These are phyloP conservation scores for Antitype chi DNA, from an alignment of 2,888 invertebrate genomes.

Conservation along the genomic window DNA sequence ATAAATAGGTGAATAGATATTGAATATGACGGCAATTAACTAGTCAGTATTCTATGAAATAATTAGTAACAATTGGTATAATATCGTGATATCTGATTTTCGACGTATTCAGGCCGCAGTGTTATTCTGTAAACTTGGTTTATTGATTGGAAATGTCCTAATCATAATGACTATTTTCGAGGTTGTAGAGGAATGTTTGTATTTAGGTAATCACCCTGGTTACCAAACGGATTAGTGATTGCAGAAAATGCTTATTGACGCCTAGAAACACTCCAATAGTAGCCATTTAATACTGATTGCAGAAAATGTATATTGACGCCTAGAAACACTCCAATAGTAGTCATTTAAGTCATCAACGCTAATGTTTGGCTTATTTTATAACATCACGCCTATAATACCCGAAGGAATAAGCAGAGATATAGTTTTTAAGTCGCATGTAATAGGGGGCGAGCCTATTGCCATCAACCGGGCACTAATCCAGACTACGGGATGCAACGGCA, in stretches of 20 bases:
- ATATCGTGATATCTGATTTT: conserved; percentile 14
- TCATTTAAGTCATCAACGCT: not conserved
- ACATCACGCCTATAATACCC: not conserved
- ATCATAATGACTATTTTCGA: too few species aligned
- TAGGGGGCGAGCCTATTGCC: not conserved
- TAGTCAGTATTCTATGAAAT: conserved; percentile 13
- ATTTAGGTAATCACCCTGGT: not conserved
- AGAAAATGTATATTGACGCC: not conserved
- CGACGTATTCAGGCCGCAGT: not conserved
- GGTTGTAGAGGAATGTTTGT: not conserved
- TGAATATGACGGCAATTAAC: conserved; percentile 30
- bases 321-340: not conserved
- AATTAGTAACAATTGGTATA: conserved; percentile 15
- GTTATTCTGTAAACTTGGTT: not conserved
- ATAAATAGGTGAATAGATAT: not conserved
- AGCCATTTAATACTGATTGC: not conserved
- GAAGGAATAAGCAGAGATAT: too few species aligned
- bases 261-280: not conserved
- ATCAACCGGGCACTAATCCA: not conserved
- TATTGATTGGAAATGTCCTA: not conserved
- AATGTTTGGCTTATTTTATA: not conserved
- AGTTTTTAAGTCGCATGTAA: not conserved
- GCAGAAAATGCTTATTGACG: not conserved
- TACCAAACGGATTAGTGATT: not conserved
- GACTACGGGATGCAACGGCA: not conserved